These are phyloP conservation scores for Pterois miles DNA, from an alignment of 2,797 vertebrate species.

Conservation along the genomic window DNA sequence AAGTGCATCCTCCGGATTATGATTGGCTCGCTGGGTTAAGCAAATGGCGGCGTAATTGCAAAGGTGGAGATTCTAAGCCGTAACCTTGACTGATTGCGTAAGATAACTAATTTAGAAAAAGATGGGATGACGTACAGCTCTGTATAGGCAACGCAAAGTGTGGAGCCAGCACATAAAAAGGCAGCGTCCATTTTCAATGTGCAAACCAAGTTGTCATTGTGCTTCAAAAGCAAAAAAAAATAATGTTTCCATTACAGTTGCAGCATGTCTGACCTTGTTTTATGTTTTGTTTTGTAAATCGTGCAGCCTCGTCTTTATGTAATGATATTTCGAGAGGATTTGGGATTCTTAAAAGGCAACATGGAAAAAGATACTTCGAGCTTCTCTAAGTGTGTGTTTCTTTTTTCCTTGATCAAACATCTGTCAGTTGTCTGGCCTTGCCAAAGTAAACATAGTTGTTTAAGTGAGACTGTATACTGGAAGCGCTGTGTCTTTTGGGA, in stretches of 20 bases:
- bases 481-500: slow-evolving; percentile 59
- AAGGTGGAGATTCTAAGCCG: background rate
- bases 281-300: slow-evolving; percentile 15
- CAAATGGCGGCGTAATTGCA: background rate
- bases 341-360: background rate
- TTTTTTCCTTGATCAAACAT: slow-evolving; percentile 59
- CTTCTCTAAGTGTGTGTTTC: background rate
- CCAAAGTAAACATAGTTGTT: slow-evolving; percentile 59
- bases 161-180: background rate
- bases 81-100: background rate
- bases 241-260: background rate
- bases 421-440: slow-evolving; percentile 55
- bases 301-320: background rate
- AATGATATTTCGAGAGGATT: slow-evolving; percentile 11
- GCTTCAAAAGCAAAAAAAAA: slow-evolving; percentile 1
- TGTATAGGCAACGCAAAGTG: background rate
- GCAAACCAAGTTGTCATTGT: slow-evolving; percentile 11
- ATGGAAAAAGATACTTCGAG: background rate
- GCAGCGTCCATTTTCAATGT: background rate
- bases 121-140: background rate
- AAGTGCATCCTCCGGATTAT: background rate
- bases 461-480: slow-evolving; percentile 61
- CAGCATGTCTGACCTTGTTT: slow-evolving; percentile 23
- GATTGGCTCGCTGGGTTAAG: background rate
- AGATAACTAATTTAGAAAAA: background rate